A percentile compares a stretch with the other conserved stretches of the same genome.
Evolutionary conservation across 2,888 invertebrate genomes (phyloP).

Genomic region (Asteroscopus sphinx): DNA sequence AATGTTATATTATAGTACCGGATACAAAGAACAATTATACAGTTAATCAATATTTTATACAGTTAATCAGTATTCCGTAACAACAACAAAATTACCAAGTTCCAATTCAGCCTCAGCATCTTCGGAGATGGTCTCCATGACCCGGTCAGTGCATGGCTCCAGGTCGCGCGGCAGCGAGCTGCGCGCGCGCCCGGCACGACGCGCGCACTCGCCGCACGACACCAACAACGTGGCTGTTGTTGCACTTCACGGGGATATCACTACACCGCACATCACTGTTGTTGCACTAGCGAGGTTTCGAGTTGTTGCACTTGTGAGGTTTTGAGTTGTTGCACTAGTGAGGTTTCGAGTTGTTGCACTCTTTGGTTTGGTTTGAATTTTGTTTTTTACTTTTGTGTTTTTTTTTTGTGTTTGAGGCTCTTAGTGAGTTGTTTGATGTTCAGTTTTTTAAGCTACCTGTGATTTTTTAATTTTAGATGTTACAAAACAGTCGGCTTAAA

Average conservation of each 20-base stretch:
- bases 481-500: not conserved
- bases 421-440: not conserved
- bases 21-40: too few relatives aligned
- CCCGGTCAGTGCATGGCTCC: constrained; percentile 80
- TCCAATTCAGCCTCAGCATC: constrained; percentile 92
- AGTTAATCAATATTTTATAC: too few relatives aligned
- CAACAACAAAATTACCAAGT: constrained; percentile 88
- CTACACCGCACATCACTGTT: constrained; percentile 35
- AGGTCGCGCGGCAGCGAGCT: constrained; percentile 78
- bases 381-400: not conserved
- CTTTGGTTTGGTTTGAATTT: not conserved
- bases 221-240: constrained; percentile 68
- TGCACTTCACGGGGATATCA: constrained; percentile 25
- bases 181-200: constrained; percentile 79
- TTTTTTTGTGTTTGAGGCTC: not conserved
- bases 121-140: constrained; percentile 92
- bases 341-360: not conserved
- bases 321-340: too few relatives aligned
- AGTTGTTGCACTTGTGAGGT: not conserved
- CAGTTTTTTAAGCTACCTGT: not conserved
- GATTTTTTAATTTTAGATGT: not conserved
- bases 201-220: constrained; percentile 77
- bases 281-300: not conserved
- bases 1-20: too few relatives aligned
- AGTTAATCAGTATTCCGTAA: too few relatives aligned